A percentile compares a stretch with the other conserved stretches of the same genome.
phyloP scores from a whole-genome alignment of 2,888 invertebrate species.

The Dynastes hyllus region DNA sequence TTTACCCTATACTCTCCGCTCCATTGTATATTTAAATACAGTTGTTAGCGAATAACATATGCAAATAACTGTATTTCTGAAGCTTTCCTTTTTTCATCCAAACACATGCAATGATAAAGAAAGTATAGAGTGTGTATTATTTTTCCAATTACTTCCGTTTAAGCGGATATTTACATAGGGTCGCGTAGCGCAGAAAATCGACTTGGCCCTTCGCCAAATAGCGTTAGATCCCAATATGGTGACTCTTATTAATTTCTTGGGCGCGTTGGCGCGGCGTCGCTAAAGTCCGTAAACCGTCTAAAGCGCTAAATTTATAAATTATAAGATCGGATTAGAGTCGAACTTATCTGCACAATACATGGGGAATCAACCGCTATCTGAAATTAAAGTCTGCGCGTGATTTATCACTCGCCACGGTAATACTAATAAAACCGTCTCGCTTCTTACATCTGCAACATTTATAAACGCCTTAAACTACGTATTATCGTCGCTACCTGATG shows the following conservation, averaged over 20 bases:
- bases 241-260: constrained; percentile 28
- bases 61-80: too few relatives aligned
- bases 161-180: constrained; percentile 27
- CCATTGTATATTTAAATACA: too few relatives aligned
- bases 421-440: constrained; percentile 21
- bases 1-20: too few relatives aligned
- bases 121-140: background rate
- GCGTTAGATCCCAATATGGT: background rate
- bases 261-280: constrained; percentile 11
- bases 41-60: too few relatives aligned
- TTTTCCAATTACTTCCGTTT: constrained; percentile 12
- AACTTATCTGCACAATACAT: constrained; percentile 37
- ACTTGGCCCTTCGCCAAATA: constrained; percentile 31
- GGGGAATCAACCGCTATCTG: constrained; percentile 31
- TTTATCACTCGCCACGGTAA: background rate
- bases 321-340: constrained; percentile 32
- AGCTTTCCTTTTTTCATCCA: too few relatives aligned
- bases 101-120: too few relatives aligned
- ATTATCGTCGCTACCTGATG: constrained; percentile 27
- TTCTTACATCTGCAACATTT: constrained; percentile 27
- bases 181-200: constrained; percentile 20
- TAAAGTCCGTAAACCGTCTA: constrained; percentile 27
- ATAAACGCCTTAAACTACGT: constrained; percentile 9
- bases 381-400: constrained; percentile 36
- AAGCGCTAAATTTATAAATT: constrained; percentile 34